Percentiles rank a stretch among this genome's conserved stretches.
Conservation (phyloP, 2,797 vertebrate species). For the Triplophysa yarkandensis region DNA sequence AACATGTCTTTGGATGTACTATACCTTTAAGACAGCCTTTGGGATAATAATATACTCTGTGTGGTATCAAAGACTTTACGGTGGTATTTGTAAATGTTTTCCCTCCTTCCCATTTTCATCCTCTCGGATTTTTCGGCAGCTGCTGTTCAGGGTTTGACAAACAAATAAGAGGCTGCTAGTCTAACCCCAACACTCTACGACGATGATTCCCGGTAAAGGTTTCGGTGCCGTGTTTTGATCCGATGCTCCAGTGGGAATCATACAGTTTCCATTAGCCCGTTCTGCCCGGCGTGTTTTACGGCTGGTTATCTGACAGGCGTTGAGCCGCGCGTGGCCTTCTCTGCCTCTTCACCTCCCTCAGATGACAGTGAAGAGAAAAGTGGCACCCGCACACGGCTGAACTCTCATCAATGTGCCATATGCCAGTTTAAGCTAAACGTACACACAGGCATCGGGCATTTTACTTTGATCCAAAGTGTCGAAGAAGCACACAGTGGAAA, state of each 20-base stretch:
- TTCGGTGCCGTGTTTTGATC: slow-evolving; percentile 36
- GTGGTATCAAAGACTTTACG: slow-evolving; percentile 18
- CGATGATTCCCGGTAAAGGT: slow-evolving; percentile 40
- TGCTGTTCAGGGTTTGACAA: slow-evolving; percentile 36
- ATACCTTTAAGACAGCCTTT: slow-evolving; percentile 1
- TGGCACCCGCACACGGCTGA: slow-evolving; percentile 32
- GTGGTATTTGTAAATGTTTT: slow-evolving; percentile 23
- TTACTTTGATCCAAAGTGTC: slow-evolving; percentile 44
- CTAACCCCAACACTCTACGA: slow-evolving; percentile 8
- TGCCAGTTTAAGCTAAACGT: slow-evolving; percentile 48
- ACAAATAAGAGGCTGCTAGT: slow-evolving; percentile 46
- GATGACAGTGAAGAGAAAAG: slow-evolving; percentile 50
- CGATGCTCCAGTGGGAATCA: slow-evolving; percentile 29
- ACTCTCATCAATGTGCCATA: slow-evolving; percentile 35
- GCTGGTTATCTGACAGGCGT: slow-evolving; percentile 42
- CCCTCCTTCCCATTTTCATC: slow-evolving; percentile 17
- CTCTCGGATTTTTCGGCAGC: slow-evolving; percentile 4
- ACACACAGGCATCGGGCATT: slow-evolving; percentile 27
- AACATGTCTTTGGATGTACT: neutral
- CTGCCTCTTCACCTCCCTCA: slow-evolving; percentile 35
- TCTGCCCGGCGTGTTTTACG: slow-evolving; percentile 4
- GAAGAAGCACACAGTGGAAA: slow-evolving; percentile 10
- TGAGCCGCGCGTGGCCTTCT: slow-evolving; percentile 11
- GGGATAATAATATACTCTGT: neutral
- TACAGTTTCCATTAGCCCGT: slow-evolving; percentile 32